Evolutionary conservation across 2,113 vertebrate species (phyloP).

Genomic region (Pygoscelis antarcticus): DNA sequence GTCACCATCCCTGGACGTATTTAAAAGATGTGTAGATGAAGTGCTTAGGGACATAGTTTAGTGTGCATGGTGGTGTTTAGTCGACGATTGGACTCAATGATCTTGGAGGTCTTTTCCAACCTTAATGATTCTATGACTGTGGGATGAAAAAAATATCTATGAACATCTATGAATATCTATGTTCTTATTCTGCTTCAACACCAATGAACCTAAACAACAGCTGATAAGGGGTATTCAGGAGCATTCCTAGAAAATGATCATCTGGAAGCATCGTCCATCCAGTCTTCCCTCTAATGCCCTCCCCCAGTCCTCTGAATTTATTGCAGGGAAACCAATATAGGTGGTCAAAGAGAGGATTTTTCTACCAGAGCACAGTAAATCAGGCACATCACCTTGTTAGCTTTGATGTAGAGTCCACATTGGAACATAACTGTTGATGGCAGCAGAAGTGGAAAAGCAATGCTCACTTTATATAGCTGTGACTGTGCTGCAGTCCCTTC

Average conservation of each 20-base stretch:
- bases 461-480: neutral
- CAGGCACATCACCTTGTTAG: neutral
- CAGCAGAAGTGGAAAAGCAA: neutral
- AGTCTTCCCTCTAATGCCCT: neutral
- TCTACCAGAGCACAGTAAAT: neutral
- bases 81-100: too few relatives aligned
- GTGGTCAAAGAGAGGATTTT: neutral
- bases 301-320: neutral
- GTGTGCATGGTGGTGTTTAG: too few relatives aligned
- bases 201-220: neutral
- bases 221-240: neutral
- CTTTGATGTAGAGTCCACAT: neutral
- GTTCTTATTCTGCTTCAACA: neutral
- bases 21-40: too few relatives aligned
- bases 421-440: neutral
- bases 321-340: neutral
- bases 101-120: too few relatives aligned
- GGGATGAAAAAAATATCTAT: neutral
- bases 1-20: too few relatives aligned
- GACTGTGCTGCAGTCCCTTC: neutral
- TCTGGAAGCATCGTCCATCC: neutral
- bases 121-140: too few relatives aligned
- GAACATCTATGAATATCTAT: neutral
- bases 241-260: neutral
- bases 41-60: too few relatives aligned